Evolutionary conservation across 1,140 invertebrate genomes (phyloP).

Genomic region (Cotesia glomerata): DNA sequence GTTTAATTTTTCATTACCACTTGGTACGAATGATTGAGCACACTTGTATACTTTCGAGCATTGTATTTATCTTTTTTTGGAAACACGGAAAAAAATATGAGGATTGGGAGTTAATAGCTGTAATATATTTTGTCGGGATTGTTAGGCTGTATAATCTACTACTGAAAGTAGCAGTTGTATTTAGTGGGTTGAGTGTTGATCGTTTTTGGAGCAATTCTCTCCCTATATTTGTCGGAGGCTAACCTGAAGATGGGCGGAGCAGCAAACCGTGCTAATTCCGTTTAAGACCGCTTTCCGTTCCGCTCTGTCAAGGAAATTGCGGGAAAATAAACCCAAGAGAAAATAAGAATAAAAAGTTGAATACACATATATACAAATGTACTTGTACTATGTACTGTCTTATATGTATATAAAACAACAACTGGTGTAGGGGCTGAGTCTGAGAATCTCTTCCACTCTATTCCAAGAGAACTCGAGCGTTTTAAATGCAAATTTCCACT

Average conservation of each 20-base stretch:
- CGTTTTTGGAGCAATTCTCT: background rate
- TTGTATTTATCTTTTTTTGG: background rate
- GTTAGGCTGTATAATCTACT: too few species aligned
- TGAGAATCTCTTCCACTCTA: background rate
- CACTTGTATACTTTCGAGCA: too few species aligned
- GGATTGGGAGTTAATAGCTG: too few species aligned
- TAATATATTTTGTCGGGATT: too few species aligned
- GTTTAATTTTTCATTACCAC: too few species aligned
- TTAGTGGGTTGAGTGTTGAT: too few species aligned
- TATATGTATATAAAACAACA: slow-evolving; percentile 15
- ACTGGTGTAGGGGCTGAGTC: too few species aligned
- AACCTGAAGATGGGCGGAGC: slow-evolving; percentile 36
- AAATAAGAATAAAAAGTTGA: slow-evolving; percentile 31
- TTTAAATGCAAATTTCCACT: slow-evolving; percentile 54
- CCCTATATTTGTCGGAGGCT: background rate
- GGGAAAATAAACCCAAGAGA: slow-evolving; percentile 54
- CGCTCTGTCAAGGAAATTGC: slow-evolving; percentile 52
- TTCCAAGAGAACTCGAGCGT: slow-evolving; percentile 34
- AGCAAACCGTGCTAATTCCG: slow-evolving; percentile 55
- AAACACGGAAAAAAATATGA: too few species aligned
- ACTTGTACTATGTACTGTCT: background rate
- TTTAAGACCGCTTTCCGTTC: slow-evolving; percentile 55
- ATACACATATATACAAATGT: slow-evolving; percentile 4
- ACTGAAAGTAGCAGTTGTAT: too few species aligned
- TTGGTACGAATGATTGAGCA: too few species aligned